Base-by-base conservation (phyloP, 2,113 vertebrate genomes). In the Thinocorus orbignyianus region DNA sequence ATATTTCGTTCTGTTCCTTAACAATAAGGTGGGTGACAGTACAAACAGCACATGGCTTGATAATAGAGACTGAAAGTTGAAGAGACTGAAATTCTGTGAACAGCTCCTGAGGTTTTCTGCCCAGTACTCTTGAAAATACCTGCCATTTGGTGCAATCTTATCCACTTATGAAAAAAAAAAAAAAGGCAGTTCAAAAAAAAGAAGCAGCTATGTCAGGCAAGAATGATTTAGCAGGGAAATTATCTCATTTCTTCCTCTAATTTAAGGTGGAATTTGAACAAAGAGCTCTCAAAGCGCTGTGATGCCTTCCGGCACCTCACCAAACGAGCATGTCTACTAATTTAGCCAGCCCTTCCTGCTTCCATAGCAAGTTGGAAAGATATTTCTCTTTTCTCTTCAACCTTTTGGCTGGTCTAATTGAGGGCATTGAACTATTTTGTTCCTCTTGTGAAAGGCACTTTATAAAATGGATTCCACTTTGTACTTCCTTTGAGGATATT, bases 371-470 rank as follows among this genome's bases (percentile, higher is more conserved):
- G 31, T 10, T 90, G 64, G 82, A 91, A 93, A 65, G 79, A 51
- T 26, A 95, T 81, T 95, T 92, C 19, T 90, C 19, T 88, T 78
- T 93, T 55, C 42, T 66, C 74, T 88, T 91, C 65, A 91, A 49
- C 58, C 55, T 92, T 92, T 91, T 80, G 49, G 39, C 69, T 88
- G 65, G 23, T 62, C 60, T 96, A 94, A 95, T 94, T 96, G 94
- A 95, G 65, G 66, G 44, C 72, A 84, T 17, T 69, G 79, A 95
- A 87, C 69, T 87, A 69, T 91, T 94, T 94, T 91, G 37, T 76
- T 60, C 39, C 91, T 92, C 39, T 51, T 70, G 35, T 68, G 86
- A 94, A 92, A 95, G 44, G 31, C 13, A 65, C 31, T 96, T 95
- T 82, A 84, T 64, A n/a, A 96, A 95, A 73, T 42, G 83, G 20